Percentiles rank a stretch among this genome's conserved stretches.
These are phyloP conservation scores for Brassicogethes aeneus DNA, from an alignment of 2,888 invertebrate species.

Conservation along the genomic window DNA sequence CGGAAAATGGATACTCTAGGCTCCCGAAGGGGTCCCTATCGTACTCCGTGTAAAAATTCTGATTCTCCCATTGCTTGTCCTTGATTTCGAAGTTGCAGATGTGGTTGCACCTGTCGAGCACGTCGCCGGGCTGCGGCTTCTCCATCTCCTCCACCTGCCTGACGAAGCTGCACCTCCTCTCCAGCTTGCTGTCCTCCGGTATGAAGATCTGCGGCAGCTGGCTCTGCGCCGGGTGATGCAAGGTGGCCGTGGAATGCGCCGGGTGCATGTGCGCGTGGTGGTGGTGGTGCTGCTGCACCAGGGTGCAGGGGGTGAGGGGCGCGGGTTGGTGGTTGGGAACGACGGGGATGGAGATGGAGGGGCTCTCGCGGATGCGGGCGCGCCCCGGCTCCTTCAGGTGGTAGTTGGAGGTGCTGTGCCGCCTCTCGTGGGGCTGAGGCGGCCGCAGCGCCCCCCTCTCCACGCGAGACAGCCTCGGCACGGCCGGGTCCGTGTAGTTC, in stretches of 20 bases:
- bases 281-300: constrained; percentile 26
- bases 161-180: constrained; percentile 44
- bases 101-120: constrained; percentile 38
- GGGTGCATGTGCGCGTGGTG: no score
- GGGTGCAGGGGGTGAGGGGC: constrained; percentile 34
- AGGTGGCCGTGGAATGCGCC: constrained; percentile 34
- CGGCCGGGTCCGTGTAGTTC: constrained; percentile 45
- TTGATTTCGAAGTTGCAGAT: constrained; percentile 40
- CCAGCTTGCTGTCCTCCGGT: constrained; percentile 38
- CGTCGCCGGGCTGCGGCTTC: constrained; percentile 32
- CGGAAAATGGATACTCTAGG: constrained; percentile 41
- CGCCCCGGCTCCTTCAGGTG: constrained; percentile 29
- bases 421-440: constrained; percentile 27
- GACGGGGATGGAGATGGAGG: constrained; percentile 45
- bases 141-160: constrained; percentile 43
- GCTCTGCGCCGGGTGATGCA: constrained; percentile 32
- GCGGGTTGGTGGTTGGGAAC: constrained; percentile 45
- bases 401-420: constrained; percentile 38
- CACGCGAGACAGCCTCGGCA: constrained; percentile 46
- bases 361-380: constrained; percentile 36
- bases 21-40: constrained; percentile 37
- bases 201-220: constrained; percentile 47
- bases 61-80: constrained; percentile 34
- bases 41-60: constrained; percentile 34
- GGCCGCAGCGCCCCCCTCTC: constrained; percentile 39